Evolutionary conservation across 2,888 invertebrate genomes (phyloP), one percentile per base, ranked within the genome.

Genomic region (Vesta saturnalis): DNA sequence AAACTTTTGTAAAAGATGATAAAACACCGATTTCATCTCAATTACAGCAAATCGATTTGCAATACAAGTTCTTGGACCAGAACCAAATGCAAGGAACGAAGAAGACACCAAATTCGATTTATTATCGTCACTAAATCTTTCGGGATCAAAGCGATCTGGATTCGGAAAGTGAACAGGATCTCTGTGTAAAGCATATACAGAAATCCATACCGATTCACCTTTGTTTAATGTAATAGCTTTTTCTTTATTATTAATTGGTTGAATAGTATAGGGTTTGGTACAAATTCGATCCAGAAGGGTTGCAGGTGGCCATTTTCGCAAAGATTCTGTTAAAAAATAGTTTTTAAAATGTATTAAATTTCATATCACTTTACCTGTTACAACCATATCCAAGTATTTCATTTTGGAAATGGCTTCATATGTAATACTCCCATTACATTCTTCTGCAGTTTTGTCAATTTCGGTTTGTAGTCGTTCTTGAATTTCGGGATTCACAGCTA

Each of bases 401-500:
- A 39, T 39, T 39, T 39, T 39, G 12, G 14, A 59, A 14, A 59
- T 39, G 10, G 1, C 15, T 8, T 59, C 59, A 10, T 59, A 59
- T 14, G 39, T 21, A n/a, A n/a, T n/a, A n/a, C n/a, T n/a, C n/a
- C n/a, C n/a, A n/a, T 62, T 62, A 21, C 59, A 35, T 10, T 66
- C 16, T 6, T 3, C 3, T 12, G 65, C 18, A 1, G 63, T 63
- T 1, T 86, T 85, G 14, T 80, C 83, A 39, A 91, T 86, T 82
- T 91, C 90, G 39, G 85, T 75, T 0, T 83, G 83, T 90, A 80
- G 60, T 79, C 85, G 2, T 86, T 82, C 8, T 10, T 88, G 88
- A 1, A 85, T 72, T 0, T 83, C 77, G 0, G 80, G 83, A 74
- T 77, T 90, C 90, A 0, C 88, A 79, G 0, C 90, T 2, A 39